Conservation (phyloP, 2,888 invertebrate species). For the Phorcus lineatus region DNA sequence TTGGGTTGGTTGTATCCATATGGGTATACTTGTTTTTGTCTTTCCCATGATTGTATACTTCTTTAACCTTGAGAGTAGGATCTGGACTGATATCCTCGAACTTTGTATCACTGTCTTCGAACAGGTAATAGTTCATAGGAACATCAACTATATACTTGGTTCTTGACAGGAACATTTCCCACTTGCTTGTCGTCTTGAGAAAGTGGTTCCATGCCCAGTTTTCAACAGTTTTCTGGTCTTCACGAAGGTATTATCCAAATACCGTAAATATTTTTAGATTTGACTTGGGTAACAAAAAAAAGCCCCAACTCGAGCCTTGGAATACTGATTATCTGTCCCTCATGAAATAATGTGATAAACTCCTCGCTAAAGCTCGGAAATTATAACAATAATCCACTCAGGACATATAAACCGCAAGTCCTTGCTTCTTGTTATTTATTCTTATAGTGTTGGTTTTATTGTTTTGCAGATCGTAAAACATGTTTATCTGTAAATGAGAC, state of each 20-base stretch:
- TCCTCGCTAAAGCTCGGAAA: too few species aligned
- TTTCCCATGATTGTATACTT: background rate
- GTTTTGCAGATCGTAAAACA: too few species aligned
- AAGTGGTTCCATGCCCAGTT: constrained; percentile 34
- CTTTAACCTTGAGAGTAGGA: background rate
- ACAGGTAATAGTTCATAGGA: constrained; percentile 42
- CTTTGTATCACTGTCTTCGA: constrained; percentile 26
- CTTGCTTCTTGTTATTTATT: too few species aligned
- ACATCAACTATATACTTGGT: constrained; percentile 36
- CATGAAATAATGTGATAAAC: too few species aligned
- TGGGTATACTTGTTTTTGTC: background rate
- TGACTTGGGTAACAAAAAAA: too few species aligned
- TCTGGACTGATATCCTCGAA: background rate
- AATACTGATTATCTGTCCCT: too few species aligned
- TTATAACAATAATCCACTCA: too few species aligned
- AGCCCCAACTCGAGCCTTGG: too few species aligned
- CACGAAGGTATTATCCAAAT: constrained; percentile 23
- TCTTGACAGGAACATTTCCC: constrained; percentile 31
- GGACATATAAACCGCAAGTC: too few species aligned
- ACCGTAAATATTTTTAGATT: too few species aligned
- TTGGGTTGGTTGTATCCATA: background rate
- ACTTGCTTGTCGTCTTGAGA: background rate
- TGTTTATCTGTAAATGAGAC: too few species aligned
- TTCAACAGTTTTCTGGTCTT: constrained; percentile 31
- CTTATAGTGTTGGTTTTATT: too few species aligned